phyloP scores from a whole-genome alignment of 2,797 vertebrate species.

The Mormyrus hasselquistii region DNA sequence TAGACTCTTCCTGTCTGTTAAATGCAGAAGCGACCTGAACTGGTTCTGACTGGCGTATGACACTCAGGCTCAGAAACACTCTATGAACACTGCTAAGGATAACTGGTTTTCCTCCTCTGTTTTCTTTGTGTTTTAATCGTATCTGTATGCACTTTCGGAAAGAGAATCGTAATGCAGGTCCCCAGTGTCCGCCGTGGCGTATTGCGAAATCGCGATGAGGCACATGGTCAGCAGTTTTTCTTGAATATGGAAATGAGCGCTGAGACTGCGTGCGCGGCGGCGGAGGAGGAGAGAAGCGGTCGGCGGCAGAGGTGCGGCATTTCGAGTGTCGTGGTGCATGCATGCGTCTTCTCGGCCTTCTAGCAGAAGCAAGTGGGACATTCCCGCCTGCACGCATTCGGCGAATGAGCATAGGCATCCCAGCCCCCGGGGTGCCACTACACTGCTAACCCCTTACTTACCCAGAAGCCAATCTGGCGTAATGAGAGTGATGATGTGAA shows the following conservation, averaged over 20 bases:
- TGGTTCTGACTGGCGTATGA: neutral
- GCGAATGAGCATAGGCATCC: neutral
- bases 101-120: neutral
- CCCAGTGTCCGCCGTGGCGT: neutral
- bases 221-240: neutral
- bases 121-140: conserved; percentile 2
- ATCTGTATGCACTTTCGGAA: neutral
- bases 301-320: neutral
- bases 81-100: neutral
- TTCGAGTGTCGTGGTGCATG: neutral
- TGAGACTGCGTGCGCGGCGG: neutral
- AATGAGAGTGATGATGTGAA: neutral
- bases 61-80: neutral
- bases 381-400: neutral
- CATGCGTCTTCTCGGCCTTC: neutral
- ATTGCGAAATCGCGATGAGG: neutral
- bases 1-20: neutral
- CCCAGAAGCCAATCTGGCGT: neutral
- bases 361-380: neutral
- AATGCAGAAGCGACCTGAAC: neutral
- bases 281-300: neutral
- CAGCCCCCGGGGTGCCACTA: too few relatives aligned
- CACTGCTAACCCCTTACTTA: neutral
- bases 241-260: neutral
- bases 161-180: neutral